A percentile compares a stretch with the other conserved stretches of the same genome.
phyloP scores from a whole-genome alignment of 2,888 invertebrate species.

The Neoaliturus tenellus region DNA sequence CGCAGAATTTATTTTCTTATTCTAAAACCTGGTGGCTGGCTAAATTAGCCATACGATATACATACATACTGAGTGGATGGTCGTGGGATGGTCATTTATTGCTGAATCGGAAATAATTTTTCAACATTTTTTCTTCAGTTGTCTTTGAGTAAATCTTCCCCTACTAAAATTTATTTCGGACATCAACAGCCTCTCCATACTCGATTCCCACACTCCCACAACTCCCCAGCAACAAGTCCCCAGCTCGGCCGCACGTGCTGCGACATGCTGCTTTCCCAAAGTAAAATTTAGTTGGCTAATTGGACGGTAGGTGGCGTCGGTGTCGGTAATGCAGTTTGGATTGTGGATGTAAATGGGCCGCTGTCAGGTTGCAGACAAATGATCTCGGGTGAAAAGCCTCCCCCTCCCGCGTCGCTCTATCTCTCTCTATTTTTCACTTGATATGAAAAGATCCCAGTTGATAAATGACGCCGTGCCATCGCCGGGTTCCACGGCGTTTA shows the following conservation, averaged over 20 bases:
- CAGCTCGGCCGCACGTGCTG: neutral
- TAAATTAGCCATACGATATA: no score
- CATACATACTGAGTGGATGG: no score
- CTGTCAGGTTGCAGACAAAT: conserved; percentile 56
- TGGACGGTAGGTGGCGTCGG: neutral
- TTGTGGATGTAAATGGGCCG: conserved; percentile 54
- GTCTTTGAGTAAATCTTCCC: no score
- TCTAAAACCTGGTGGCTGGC: no score
- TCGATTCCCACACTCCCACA: no score
- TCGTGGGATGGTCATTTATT: no score
- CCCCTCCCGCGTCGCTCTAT: conserved; percentile 44
- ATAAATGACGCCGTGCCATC: conserved; percentile 59
- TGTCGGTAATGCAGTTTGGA: conserved; percentile 44
- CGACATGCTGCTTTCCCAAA: conserved; percentile 6
- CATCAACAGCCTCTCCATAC: no score
- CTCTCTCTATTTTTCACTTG: conserved; percentile 61
- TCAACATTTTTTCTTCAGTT: no score
- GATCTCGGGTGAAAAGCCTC: conserved; percentile 51
- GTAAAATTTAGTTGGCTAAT: conserved; percentile 38
- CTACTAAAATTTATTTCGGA: no score
- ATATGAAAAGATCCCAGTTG: conserved; percentile 60
- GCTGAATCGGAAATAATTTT: no score
- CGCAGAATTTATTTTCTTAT: no score
- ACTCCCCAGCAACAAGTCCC: no score
- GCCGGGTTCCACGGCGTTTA: conserved; percentile 46